Percentiles rank a stretch among this genome's conserved stretches.
phyloP scores from a whole-genome alignment of 2,113 vertebrate genomes.

The Sylvilagus bachmani region DNA sequence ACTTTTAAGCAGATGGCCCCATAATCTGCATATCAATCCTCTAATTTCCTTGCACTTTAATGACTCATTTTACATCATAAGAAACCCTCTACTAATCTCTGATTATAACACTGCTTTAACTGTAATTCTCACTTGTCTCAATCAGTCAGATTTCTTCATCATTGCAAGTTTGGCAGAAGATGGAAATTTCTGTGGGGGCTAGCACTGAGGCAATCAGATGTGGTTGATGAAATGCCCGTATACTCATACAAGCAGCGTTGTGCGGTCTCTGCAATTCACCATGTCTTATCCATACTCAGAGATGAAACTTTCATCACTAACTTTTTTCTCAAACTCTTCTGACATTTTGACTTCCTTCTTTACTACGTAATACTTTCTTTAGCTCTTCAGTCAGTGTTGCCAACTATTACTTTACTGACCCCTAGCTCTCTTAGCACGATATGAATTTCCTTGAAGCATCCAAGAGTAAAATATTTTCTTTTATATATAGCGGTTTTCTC shows the following conservation, averaged over 20 bases:
- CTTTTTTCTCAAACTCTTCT: background rate
- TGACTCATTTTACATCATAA: slow-evolving; percentile 71
- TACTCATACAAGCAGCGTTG: background rate
- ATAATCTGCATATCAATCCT: slow-evolving; percentile 77
- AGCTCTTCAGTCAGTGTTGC: background rate
- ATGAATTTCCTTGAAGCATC: background rate
- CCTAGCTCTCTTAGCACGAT: background rate
- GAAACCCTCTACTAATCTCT: slow-evolving; percentile 63
- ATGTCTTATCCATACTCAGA: background rate
- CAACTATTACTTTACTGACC: background rate
- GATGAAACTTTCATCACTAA: background rate
- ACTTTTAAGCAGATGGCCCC: slow-evolving; percentile 78
- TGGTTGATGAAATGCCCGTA: slow-evolving; percentile 43
- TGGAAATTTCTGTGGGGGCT: slow-evolving; percentile 65
- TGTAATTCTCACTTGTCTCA: slow-evolving; percentile 74
- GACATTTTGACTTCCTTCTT: background rate
- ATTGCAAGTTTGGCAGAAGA: slow-evolving; percentile 67
- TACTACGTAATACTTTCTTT: background rate
- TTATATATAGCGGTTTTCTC: background rate
- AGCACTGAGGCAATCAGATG: slow-evolving; percentile 69
- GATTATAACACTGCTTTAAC: slow-evolving; percentile 70
- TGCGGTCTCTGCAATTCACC: background rate
- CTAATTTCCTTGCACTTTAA: slow-evolving; percentile 71
- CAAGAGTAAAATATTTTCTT: background rate
- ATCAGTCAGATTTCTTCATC: slow-evolving; percentile 78